These are phyloP conservation scores for Lacanobia wlatinum DNA, from an alignment of 2,888 invertebrate genomes.

Conservation along the genomic window DNA sequence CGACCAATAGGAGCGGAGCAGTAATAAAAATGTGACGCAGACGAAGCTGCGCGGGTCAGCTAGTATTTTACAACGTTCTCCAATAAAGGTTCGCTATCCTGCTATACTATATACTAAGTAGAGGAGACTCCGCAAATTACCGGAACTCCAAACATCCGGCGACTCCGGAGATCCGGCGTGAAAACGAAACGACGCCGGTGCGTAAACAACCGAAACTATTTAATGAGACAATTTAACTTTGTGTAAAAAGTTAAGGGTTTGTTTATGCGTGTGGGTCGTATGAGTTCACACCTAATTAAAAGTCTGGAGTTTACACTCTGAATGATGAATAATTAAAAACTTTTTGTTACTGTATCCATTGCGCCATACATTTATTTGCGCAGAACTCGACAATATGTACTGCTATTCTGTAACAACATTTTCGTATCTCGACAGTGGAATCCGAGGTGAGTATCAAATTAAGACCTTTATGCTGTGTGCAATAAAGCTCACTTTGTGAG, in stretches of 20 bases:
- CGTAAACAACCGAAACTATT: constrained; percentile 42
- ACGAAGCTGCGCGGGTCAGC: no score
- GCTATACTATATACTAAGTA: no score
- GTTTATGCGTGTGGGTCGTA: not conserved
- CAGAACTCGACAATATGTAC: no score
- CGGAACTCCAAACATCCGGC: constrained; percentile 28
- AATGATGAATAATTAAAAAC: not conserved
- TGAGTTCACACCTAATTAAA: constrained; percentile 35
- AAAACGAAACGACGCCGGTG: constrained; percentile 24
- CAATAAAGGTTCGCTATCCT: not conserved
- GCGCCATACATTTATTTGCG: no score
- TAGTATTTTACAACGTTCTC: no score
- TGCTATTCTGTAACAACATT: no score
- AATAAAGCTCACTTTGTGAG: no score
- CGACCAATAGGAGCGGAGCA: no score
- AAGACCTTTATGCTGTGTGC: no score
- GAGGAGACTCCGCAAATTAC: constrained; percentile 47
- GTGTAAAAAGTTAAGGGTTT: constrained; percentile 17
- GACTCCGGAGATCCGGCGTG: constrained; percentile 6
- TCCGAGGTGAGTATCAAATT: no score
- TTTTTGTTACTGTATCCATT: not conserved
- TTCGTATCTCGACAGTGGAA: no score
- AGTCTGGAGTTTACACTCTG: not conserved
- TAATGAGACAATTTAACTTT: constrained; percentile 62
- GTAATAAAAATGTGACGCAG: no score